phyloP scores from a whole-genome alignment of 2,888 invertebrate species.

The Tachystola acroxantha region DNA sequence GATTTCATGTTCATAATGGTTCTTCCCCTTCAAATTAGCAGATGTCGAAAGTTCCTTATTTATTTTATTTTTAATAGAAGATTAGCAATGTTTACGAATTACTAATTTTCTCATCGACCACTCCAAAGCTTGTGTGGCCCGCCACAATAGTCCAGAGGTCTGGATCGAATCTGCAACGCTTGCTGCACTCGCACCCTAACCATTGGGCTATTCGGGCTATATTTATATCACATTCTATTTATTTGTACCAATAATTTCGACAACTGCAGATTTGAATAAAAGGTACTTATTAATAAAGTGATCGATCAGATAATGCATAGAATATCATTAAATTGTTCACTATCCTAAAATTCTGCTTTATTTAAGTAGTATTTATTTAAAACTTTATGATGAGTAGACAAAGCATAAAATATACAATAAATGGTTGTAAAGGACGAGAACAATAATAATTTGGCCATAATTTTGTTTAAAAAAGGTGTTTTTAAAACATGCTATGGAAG shows the following conservation, averaged over 20 bases:
- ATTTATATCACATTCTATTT: slow-evolving; percentile 17
- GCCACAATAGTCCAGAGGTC: no score
- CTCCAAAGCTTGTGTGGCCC: no score
- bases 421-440: slow-evolving; percentile 13
- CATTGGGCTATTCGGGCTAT: no score
- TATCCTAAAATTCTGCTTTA: slow-evolving; percentile 22
- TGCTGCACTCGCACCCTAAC: no score
- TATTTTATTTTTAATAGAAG: no score
- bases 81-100: no score
- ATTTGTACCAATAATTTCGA: slow-evolving; percentile 16
- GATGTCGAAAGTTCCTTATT: no score
- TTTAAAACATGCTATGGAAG: slow-evolving; percentile 36
- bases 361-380: no score
- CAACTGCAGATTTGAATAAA: slow-evolving; percentile 22
- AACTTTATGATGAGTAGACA: no score
- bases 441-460: slow-evolving; percentile 22
- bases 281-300: slow-evolving; percentile 12
- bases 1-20: slow-evolving; percentile 48
- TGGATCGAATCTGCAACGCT: no score
- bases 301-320: slow-evolving; percentile 26
- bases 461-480: slow-evolving; percentile 4
- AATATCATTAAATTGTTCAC: slow-evolving; percentile 19
- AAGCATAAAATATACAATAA: slow-evolving; percentile 26
- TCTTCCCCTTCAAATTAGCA: slow-evolving; percentile 11
- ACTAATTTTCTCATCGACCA: no score